Conservation (phyloP, 2,888 invertebrate genomes). For the Acronicta leporina region DNA sequence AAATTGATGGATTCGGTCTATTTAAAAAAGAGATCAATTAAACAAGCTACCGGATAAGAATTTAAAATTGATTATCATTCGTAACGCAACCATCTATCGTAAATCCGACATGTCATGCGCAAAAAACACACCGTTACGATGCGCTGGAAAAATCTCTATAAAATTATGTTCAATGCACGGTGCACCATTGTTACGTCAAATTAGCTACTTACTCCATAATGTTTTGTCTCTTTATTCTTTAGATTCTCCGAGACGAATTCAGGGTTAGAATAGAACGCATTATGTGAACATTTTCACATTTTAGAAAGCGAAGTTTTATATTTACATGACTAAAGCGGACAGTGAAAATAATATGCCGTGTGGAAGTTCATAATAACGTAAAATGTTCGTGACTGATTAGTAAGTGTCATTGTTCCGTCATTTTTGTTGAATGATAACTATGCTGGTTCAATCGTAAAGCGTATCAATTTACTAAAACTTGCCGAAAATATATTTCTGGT, state of each 20-base stretch:
- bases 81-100: slow-evolving; percentile 42
- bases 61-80: slow-evolving; percentile 61
- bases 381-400: slow-evolving; percentile 68
- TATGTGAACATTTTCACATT: slow-evolving; percentile 78
- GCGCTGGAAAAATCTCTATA: slow-evolving; percentile 31
- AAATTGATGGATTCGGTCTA: slow-evolving; percentile 71
- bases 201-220: slow-evolving; percentile 57
- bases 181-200: slow-evolving; percentile 65
- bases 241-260: slow-evolving; percentile 66
- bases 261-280: slow-evolving; percentile 64
- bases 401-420: slow-evolving; percentile 46
- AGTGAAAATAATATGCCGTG: slow-evolving; percentile 62
- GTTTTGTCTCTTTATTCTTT: slow-evolving; percentile 56
- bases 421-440: slow-evolving; percentile 32
- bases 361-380: slow-evolving; percentile 66
- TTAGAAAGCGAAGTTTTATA: slow-evolving; percentile 86
- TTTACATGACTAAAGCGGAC: slow-evolving; percentile 77
- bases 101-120: slow-evolving; percentile 45
- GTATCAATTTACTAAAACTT: slow-evolving; percentile 1
- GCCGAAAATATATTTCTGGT: slow-evolving; percentile 15
- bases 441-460: slow-evolving; percentile 13
- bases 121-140: slow-evolving; percentile 49
- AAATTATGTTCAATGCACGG: slow-evolving; percentile 52
- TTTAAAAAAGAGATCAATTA: slow-evolving; percentile 72
- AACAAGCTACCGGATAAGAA: slow-evolving; percentile 67